Evolutionary conservation across 2,888 invertebrate species (phyloP).

Genomic region (Agrochola circellaris): DNA sequence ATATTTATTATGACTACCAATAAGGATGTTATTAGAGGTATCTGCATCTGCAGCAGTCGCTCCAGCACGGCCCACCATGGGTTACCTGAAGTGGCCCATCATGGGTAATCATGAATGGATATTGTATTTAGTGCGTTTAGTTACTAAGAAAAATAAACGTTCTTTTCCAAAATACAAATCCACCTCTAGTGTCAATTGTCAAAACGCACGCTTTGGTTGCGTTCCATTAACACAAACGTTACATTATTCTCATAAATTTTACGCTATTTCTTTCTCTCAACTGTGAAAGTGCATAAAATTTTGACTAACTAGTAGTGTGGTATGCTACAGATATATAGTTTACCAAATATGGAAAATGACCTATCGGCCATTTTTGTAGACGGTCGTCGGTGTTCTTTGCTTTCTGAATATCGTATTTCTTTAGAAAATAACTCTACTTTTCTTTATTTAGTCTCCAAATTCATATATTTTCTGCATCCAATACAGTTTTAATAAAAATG

Average conservation of each 20-base stretch:
- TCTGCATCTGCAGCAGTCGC: neutral
- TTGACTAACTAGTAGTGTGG: neutral
- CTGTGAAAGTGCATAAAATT: neutral
- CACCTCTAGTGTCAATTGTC: constrained; percentile 62
- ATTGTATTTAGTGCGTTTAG: constrained; percentile 16
- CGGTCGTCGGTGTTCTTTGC: constrained; percentile 59
- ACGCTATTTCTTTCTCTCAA: constrained; percentile 15
- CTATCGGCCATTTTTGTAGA: constrained; percentile 65
- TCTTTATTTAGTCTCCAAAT: constrained; percentile 16
- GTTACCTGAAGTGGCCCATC: too few species aligned
- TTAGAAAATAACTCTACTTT: constrained; percentile 27
- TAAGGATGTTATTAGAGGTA: neutral
- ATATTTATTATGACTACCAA: neutral
- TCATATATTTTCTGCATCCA: constrained; percentile 10
- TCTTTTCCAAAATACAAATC: constrained; percentile 21
- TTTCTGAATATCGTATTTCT: constrained; percentile 47
- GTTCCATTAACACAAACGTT: constrained; percentile 33
- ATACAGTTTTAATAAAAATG: constrained; percentile 44
- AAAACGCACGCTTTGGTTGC: constrained; percentile 60
- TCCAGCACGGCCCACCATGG: neutral
- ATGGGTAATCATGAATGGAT: neutral
- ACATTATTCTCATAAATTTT: neutral
- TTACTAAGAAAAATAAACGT: constrained; percentile 18
- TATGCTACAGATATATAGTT: constrained; percentile 43
- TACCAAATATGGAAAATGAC: neutral